A percentile compares a stretch with the other conserved stretches of the same genome.
phyloP scores from a whole-genome alignment of 2,888 invertebrate genomes.

The Tinea trinotella region DNA sequence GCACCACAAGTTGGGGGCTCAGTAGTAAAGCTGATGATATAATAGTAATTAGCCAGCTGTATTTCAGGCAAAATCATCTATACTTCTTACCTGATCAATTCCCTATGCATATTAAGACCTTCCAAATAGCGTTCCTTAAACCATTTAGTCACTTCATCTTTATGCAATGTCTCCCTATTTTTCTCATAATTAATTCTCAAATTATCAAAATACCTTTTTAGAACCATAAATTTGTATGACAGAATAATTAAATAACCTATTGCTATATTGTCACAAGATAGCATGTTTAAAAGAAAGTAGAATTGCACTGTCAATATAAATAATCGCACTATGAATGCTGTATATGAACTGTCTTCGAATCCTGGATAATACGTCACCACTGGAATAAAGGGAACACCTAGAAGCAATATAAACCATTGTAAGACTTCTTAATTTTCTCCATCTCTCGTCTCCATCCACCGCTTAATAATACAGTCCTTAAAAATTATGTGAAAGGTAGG shows the following conservation, averaged over 20 bases:
- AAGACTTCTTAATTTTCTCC: too few species aligned
- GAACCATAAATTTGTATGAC: slow-evolving; percentile 56
- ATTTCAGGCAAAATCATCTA: too few species aligned
- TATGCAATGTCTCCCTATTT: neutral
- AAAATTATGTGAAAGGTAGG: too few species aligned
- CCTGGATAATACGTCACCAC: slow-evolving; percentile 53
- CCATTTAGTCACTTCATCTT: slow-evolving; percentile 4
- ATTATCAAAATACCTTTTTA: slow-evolving; percentile 47
- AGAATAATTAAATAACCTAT: slow-evolving; percentile 49
- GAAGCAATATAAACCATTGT: too few species aligned
- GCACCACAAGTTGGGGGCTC: too few species aligned
- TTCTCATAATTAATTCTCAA: slow-evolving; percentile 36
- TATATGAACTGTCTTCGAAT: slow-evolving; percentile 38
- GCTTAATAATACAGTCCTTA: too few species aligned
- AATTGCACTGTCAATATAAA: slow-evolving; percentile 35
- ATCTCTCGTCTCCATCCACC: too few species aligned
- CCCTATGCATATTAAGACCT: slow-evolving; percentile 10
- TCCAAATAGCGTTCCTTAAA: slow-evolving; percentile 8
- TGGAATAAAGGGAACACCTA: slow-evolving; percentile 52
- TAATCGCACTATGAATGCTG: slow-evolving; percentile 35
- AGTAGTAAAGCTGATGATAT: too few species aligned
- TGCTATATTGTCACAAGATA: slow-evolving; percentile 44
- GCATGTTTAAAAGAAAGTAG: slow-evolving; percentile 48
- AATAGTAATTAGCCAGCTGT: too few species aligned
- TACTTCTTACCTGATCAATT: slow-evolving; percentile 1